Evolutionary conservation across 2,888 invertebrate species (phyloP).

Genomic region (Seira ritae): DNA sequence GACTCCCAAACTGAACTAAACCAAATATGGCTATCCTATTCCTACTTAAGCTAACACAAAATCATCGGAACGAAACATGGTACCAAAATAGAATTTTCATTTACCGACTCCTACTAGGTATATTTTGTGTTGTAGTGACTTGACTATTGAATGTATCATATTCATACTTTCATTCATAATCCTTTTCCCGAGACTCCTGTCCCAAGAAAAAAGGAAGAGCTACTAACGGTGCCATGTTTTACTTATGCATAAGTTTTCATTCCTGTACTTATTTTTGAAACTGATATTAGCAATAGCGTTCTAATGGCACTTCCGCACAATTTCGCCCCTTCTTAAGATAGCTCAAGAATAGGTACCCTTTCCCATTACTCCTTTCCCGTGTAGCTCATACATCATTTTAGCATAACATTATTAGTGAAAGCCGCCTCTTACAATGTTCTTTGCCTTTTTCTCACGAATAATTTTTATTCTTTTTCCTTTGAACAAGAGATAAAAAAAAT

Average conservation of each 20-base stretch:
- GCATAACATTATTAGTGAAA: background rate
- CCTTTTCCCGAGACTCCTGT: slow-evolving; percentile 43
- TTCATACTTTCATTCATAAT: slow-evolving; percentile 42
- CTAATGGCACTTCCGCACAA: slow-evolving; percentile 33
- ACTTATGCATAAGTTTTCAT: slow-evolving; percentile 29
- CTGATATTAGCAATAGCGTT: slow-evolving; percentile 1
- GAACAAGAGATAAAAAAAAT: background rate
- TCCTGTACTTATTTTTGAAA: background rate
- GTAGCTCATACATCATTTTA: slow-evolving; percentile 7
- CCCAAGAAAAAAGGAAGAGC: slow-evolving; percentile 49
- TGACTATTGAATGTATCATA: slow-evolving; percentile 25
- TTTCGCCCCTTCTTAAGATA: slow-evolving; percentile 9
- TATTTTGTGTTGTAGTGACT: no score
- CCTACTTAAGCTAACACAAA: background rate
- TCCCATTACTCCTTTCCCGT: background rate
- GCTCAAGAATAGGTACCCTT: background rate
- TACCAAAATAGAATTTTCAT: slow-evolving; percentile 18
- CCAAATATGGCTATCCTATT: background rate
- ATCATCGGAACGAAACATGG: slow-evolving; percentile 23
- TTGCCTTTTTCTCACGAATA: background rate
- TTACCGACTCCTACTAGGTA: background rate
- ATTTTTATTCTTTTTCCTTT: background rate
- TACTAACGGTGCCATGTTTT: slow-evolving; percentile 58
- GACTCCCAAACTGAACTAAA: background rate
- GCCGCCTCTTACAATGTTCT: background rate